These are phyloP conservation scores for Ceyx melanurus DNA, from an alignment of 2,113 vertebrate genomes.

Conservation along the genomic window DNA sequence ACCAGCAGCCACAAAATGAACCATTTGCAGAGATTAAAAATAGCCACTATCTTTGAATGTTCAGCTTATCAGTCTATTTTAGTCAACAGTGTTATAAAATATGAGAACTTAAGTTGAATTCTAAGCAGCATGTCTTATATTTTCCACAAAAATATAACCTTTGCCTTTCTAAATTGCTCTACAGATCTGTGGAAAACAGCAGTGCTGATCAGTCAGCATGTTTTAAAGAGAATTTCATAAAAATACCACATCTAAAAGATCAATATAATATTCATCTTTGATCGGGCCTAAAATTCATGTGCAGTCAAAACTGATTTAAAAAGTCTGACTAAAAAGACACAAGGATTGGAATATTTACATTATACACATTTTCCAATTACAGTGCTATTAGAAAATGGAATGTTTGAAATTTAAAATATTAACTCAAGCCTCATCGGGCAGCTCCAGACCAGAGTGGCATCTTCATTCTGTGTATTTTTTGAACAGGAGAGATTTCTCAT, in stretches of 20 bases:
- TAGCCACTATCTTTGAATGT: not conserved
- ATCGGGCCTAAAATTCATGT: slow-evolving; percentile 56
- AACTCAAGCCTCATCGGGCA: slow-evolving; percentile 55
- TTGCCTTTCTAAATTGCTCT: slow-evolving; percentile 56
- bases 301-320: slow-evolving; percentile 58
- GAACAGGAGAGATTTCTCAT: slow-evolving; percentile 33
- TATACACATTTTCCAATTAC: slow-evolving; percentile 68
- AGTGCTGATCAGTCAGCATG: slow-evolving; percentile 20
- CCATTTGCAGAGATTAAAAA: slow-evolving; percentile 24
- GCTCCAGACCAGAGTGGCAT: slow-evolving; percentile 48
- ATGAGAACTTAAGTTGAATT: slow-evolving; percentile 49
- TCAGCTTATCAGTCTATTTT: slow-evolving; percentile 17
- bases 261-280: slow-evolving; percentile 50
- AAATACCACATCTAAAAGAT: slow-evolving; percentile 71
- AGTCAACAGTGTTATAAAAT: slow-evolving; percentile 59
- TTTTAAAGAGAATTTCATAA: slow-evolving; percentile 61
- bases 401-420: slow-evolving; percentile 51
- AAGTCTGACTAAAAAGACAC: slow-evolving; percentile 61
- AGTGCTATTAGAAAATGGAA: slow-evolving; percentile 68
- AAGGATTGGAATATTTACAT: slow-evolving; percentile 71
- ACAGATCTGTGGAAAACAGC: slow-evolving; percentile 49
- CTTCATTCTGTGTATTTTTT: slow-evolving; percentile 18
- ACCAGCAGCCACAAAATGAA: slow-evolving; percentile 51
- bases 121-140: slow-evolving; percentile 56
- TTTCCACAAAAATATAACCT: slow-evolving; percentile 72